These are phyloP conservation scores for Phalanger gymnotis DNA, from an alignment of 2,797 vertebrate genomes.

Conservation along the genomic window DNA sequence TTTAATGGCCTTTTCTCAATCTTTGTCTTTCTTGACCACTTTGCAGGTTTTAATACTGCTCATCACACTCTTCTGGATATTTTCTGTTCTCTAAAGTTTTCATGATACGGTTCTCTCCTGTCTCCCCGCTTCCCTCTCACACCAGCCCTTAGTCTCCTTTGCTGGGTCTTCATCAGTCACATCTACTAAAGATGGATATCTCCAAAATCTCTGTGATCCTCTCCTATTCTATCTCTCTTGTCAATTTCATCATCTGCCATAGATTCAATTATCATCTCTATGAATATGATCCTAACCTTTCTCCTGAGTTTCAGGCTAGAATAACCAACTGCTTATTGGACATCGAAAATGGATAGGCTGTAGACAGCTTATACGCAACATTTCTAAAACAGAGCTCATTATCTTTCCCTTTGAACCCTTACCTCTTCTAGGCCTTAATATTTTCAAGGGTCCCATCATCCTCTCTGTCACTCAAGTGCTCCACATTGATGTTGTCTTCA, in stretches of 20 bases:
- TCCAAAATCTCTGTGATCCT: neutral
- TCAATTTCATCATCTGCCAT: neutral
- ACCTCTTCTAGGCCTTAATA: neutral
- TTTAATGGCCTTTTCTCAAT: neutral
- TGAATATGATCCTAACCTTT: neutral
- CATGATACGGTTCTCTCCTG: neutral
- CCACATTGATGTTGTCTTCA: too few relatives aligned
- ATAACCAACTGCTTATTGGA: neutral
- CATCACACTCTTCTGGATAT: neutral
- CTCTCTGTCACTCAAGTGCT: neutral
- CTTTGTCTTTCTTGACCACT: neutral
- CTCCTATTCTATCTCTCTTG: neutral
- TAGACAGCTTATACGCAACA: neutral
- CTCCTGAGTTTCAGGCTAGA: neutral
- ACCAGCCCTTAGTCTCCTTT: neutral
- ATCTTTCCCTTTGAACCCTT: neutral
- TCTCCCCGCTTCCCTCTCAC: neutral
- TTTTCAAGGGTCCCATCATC: neutral
- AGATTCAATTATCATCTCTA: neutral
- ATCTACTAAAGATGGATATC: neutral
- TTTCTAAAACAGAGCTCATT: neutral
- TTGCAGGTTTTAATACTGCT: neutral
- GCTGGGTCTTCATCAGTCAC: neutral
- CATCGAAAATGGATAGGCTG: neutral
- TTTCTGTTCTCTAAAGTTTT: neutral